phyloP scores from a whole-genome alignment of 1,140 invertebrate genomes.

The Onthophagus taurus region DNA sequence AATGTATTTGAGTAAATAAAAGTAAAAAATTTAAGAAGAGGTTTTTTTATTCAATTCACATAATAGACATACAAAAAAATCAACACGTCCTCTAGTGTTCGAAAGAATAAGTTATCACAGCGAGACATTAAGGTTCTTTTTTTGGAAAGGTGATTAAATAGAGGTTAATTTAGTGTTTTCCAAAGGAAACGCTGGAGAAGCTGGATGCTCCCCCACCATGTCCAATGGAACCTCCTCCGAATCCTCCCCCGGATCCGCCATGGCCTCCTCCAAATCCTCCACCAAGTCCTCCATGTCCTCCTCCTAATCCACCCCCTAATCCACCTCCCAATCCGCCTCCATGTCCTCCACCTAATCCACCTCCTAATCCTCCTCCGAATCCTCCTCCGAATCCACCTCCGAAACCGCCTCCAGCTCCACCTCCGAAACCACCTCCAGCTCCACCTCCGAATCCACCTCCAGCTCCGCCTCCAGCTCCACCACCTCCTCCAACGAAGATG shows the following conservation, averaged over 20 bases:
- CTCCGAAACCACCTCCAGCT: conserved; percentile 12
- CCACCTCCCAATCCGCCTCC: conserved; percentile 10
- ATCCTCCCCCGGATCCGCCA: conserved; percentile 11
- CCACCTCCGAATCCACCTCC: conserved; percentile 14
- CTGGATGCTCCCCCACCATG: conserved; percentile 14
- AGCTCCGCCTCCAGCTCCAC: conserved; percentile 20
- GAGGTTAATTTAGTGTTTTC: conserved; percentile 10
- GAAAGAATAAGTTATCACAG: neutral
- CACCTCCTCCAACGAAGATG: conserved; percentile 26
- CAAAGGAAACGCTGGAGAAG: conserved; percentile 19
- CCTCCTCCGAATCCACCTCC: conserved; percentile 13
- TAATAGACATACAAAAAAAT: too few species aligned
- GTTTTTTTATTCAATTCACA: neutral
- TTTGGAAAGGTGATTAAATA: neutral
- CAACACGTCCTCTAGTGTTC: too few species aligned
- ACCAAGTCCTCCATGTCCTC: neutral
- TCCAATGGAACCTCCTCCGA: neutral
- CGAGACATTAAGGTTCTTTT: neutral
- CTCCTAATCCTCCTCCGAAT: conserved; percentile 14
- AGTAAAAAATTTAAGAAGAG: neutral
- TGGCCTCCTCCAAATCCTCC: conserved; percentile 12
- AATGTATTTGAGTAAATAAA: conserved; percentile 1
- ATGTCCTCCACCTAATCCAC: conserved; percentile 17
- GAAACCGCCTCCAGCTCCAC: conserved; percentile 13
- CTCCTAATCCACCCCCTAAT: neutral